Conservation (phyloP, 2,113 vertebrate genomes). For the Ammodramus savannarum region DNA sequence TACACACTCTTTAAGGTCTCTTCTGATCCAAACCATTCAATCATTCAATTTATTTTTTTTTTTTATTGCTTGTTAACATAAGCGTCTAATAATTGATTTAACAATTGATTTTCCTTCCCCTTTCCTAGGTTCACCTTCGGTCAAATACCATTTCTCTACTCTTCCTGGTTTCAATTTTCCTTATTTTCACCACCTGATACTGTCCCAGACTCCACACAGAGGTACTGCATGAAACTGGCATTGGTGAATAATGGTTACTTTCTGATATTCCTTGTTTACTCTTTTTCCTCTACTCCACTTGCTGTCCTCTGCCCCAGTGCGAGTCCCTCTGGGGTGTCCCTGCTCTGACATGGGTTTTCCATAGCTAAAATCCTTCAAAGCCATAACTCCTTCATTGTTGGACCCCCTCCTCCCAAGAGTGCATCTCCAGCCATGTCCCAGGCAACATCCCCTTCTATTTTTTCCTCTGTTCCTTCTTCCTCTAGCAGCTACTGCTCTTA, state of each 20-base stretch:
- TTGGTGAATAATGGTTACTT: background rate
- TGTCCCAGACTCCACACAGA: background rate
- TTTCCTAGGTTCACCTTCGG: background rate
- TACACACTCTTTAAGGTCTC: background rate
- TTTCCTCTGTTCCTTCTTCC: background rate
- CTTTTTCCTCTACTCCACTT: background rate
- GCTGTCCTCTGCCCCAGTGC: background rate
- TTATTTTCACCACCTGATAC: background rate
- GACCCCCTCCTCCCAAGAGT: background rate
- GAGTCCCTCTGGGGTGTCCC: too few species aligned
- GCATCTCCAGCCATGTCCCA: background rate
- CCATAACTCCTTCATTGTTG: background rate
- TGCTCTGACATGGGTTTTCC: background rate
- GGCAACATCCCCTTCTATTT: background rate
- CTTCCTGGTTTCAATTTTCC: background rate
- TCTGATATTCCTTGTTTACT: background rate
- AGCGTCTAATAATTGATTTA: background rate
- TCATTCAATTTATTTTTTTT: background rate
- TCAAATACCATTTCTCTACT: background rate
- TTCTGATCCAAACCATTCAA: background rate
- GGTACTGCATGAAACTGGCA: fast-evolving
- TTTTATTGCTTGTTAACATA: background rate
- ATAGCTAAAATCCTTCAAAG: background rate
- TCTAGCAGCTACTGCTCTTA: background rate
- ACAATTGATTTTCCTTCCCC: background rate